phyloP scores from a whole-genome alignment of 35 echinoderm and acorn worm genomes.

The Holothuria glaberrima region DNA sequence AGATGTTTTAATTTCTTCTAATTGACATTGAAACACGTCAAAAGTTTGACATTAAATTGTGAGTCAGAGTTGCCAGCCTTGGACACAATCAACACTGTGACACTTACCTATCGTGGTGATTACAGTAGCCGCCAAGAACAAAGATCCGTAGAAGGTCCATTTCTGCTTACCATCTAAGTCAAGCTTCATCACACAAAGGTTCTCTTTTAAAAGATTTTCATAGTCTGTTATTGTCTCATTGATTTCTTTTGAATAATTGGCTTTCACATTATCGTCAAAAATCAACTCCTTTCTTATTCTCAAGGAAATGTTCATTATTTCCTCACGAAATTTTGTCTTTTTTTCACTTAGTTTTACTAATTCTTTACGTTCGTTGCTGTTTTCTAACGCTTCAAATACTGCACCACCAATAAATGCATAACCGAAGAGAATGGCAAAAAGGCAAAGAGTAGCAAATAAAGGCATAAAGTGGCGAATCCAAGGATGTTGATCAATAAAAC shows the following conservation, averaged over 20 bases:
- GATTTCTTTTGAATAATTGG: background rate
- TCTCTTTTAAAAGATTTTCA: background rate
- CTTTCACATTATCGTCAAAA: background rate
- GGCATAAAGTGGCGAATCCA: slow-evolving; percentile 50
- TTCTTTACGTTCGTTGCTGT: background rate
- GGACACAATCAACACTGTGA: too few species aligned
- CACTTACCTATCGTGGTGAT: slow-evolving; percentile 53
- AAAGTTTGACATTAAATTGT: too few species aligned
- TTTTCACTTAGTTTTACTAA: background rate
- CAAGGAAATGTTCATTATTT: slow-evolving; percentile 7
- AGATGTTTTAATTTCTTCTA: too few species aligned
- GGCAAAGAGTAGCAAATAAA: slow-evolving; percentile 41
- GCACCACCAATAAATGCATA: slow-evolving; percentile 34
- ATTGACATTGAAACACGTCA: too few species aligned
- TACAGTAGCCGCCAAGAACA: slow-evolving; percentile 30
- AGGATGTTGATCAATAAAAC: slow-evolving; percentile 39
- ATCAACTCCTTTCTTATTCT: background rate
- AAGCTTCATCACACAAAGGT: slow-evolving; percentile 28
- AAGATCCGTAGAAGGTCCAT: slow-evolving; percentile 47
- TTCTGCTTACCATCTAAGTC: background rate
- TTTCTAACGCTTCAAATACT: slow-evolving; percentile 34
- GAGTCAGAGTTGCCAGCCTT: too few species aligned
- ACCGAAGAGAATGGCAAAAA: slow-evolving; percentile 30
- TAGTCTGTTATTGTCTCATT: background rate
- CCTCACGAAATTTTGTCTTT: slow-evolving; percentile 4